A percentile compares a stretch with the other conserved stretches of the same genome.
Conservation (phyloP, 2,113 vertebrate species). For the Urocolius indicus region DNA sequence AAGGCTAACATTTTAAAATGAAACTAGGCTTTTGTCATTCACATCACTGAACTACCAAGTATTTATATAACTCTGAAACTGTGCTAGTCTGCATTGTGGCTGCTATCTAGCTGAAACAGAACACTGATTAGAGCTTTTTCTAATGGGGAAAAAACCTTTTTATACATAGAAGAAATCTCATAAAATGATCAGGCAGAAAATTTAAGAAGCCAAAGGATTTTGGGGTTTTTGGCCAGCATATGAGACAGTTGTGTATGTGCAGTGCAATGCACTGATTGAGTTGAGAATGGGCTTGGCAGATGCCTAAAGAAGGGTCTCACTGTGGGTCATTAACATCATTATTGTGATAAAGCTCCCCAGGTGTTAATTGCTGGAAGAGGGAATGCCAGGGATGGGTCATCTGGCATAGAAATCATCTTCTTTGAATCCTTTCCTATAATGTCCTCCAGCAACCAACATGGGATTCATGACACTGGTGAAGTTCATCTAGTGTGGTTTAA, state of each 20-base stretch:
- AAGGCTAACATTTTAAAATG: neutral
- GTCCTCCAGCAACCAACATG: neutral
- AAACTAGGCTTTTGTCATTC: neutral
- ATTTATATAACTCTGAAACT: neutral
- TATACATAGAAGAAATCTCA: neutral
- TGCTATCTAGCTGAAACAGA: conserved; percentile 11
- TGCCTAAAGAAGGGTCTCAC: neutral
- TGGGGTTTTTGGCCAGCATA: neutral
- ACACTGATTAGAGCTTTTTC: neutral
- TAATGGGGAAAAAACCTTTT: neutral
- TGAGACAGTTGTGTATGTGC: neutral
- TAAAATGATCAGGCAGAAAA: neutral
- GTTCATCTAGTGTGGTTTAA: neutral
- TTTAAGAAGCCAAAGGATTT: neutral
- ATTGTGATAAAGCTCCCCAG: neutral
- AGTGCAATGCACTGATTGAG: neutral
- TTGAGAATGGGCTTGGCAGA: neutral
- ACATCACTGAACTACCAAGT: neutral
- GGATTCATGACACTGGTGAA: neutral
- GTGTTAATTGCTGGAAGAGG: neutral
- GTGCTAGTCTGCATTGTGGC: neutral
- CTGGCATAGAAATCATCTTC: neutral
- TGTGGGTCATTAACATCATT: neutral
- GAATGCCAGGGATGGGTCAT: neutral
- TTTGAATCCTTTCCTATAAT: neutral